Conservation (phyloP, 2,797 vertebrate species). For the Morelia viridis region DNA sequence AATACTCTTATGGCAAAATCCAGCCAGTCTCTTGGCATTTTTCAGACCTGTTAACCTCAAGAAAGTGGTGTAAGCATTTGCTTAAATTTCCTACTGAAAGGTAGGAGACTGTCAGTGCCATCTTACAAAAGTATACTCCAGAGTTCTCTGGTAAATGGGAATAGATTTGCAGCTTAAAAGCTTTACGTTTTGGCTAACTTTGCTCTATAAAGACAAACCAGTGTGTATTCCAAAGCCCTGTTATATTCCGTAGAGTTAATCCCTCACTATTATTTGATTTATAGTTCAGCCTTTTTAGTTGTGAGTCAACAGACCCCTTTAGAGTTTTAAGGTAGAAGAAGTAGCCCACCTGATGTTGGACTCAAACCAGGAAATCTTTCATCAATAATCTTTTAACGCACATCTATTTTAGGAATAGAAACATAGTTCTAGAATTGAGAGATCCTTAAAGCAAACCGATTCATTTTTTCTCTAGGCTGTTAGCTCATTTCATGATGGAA, state of each 20-base stretch:
- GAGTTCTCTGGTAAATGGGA: neutral
- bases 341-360: neutral
- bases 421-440: neutral
- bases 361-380: neutral
- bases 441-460: neutral
- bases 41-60: neutral
- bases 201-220: neutral
- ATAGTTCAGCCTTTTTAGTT: constrained; percentile 3
- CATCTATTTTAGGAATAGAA: neutral
- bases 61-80: neutral
- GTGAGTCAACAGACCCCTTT: neutral
- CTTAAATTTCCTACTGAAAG: neutral
- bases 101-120: neutral
- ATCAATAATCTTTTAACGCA: neutral
- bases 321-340: constrained; percentile 13
- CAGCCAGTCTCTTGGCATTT: neutral
- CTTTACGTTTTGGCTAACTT: neutral
- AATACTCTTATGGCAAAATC: neutral
- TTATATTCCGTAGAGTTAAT: neutral
- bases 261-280: neutral
- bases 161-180: neutral
- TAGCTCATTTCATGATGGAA: neutral
- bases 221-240: neutral
- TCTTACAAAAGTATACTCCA: neutral
- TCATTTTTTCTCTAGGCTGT: neutral